Evolutionary conservation across 1,140 invertebrate genomes (phyloP).

Genomic region (Bombus pascuorum): DNA sequence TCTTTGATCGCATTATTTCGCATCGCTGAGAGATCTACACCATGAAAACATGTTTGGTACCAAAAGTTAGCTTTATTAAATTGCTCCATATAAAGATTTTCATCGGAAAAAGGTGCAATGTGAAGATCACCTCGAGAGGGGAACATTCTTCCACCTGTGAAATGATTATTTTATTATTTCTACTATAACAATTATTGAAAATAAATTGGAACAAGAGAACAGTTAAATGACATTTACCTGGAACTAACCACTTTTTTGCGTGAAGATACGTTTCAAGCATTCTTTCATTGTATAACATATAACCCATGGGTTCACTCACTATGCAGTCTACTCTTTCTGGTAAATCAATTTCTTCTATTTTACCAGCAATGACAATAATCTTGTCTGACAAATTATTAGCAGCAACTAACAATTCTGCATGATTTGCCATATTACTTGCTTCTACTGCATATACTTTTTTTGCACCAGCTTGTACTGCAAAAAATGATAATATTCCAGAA

Average conservation of each 20-base stretch:
- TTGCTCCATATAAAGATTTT: conserved; percentile 98
- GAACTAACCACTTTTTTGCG: conserved; percentile 98
- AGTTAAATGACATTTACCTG: conserved; percentile 83
- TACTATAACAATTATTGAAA: background rate
- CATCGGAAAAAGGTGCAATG: conserved; percentile 99
- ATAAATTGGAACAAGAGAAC: background rate
- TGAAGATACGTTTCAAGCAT: conserved; percentile 99
- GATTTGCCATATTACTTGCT: conserved; percentile 98
- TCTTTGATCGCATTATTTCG: conserved; percentile 97
- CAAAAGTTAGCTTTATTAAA: conserved; percentile 99
- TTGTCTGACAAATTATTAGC: conserved; percentile 94
- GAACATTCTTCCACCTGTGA: conserved; percentile 91
- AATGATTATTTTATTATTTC: conserved; percentile 1
- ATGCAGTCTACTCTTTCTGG: conserved; percentile 98
- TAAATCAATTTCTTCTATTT: conserved; percentile 98
- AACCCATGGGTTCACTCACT: conserved; percentile 99
- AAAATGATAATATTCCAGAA: conserved; percentile 99
- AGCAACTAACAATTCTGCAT: conserved; percentile 95
- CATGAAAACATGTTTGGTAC: conserved; percentile 99
- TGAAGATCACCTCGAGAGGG: conserved; percentile 98
- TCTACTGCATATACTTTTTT: conserved; percentile 99
- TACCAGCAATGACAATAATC: conserved; percentile 97
- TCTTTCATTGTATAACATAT: conserved; percentile 99
- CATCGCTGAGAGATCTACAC: conserved; percentile 96
- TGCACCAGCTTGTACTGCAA: conserved; percentile 98